phyloP scores from a whole-genome alignment of 1,140 invertebrate species.

The Drosophila leontia region DNA sequence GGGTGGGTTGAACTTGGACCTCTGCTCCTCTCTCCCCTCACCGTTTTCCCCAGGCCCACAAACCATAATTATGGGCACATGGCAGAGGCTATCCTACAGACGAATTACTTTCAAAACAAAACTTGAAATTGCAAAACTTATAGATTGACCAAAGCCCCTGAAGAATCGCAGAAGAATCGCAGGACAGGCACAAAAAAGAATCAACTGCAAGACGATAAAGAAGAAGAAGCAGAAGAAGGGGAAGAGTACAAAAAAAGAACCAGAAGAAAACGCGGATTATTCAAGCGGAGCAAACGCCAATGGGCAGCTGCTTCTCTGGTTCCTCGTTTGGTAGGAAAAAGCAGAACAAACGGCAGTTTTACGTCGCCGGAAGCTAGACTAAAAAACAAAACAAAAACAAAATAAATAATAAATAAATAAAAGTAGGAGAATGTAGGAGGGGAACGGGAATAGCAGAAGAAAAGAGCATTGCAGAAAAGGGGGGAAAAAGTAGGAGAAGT shows the following conservation, averaged over 20 bases:
- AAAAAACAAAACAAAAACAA: slow-evolving; percentile 43
- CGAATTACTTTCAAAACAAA: slow-evolving; percentile 79
- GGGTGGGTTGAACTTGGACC: slow-evolving; percentile 82
- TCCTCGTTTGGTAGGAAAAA: slow-evolving; percentile 17
- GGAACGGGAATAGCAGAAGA: not conserved
- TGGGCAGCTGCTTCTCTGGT: slow-evolving; percentile 64
- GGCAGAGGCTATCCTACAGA: slow-evolving; percentile 56
- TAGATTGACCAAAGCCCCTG: slow-evolving; percentile 53
- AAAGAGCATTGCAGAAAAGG: slow-evolving; percentile 21
- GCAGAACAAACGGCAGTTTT: slow-evolving; percentile 73
- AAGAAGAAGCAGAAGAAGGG: slow-evolving; percentile 31
- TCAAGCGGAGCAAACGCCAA: slow-evolving; percentile 76
- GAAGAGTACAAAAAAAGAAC: slow-evolving; percentile 27
- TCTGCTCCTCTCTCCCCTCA: slow-evolving; percentile 17
- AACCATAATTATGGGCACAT: slow-evolving; percentile 73
- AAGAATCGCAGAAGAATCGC: slow-evolving; percentile 23
- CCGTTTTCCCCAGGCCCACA: slow-evolving; percentile 31
- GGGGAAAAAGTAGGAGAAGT: not conserved
- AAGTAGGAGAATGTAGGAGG: slow-evolving; percentile 21
- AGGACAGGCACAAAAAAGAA: slow-evolving; percentile 12
- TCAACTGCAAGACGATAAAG: slow-evolving; percentile 37
- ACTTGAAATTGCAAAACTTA: slow-evolving; percentile 66
- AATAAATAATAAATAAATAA: slow-evolving; percentile 61
- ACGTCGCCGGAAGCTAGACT: slow-evolving; percentile 77
- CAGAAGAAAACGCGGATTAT: slow-evolving; percentile 55